phyloP scores from a whole-genome alignment of 2,888 invertebrate genomes.

The Dynastes hyllus region DNA sequence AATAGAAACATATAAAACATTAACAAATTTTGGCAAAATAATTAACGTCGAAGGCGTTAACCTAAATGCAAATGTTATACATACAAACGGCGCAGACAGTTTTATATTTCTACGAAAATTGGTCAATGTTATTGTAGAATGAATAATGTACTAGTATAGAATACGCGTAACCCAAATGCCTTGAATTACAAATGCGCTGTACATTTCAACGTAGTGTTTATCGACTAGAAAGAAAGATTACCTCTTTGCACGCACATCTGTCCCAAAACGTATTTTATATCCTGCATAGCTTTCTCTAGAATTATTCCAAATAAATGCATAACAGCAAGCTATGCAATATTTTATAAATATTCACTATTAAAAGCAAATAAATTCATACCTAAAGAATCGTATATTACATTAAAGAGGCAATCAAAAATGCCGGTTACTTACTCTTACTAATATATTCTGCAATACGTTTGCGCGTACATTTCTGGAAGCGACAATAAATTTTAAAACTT shows the following conservation, averaged over 20 bases:
- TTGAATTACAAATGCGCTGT: slow-evolving; percentile 29
- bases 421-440: slow-evolving; percentile 1
- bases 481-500: slow-evolving; percentile 23
- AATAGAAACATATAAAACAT: no score
- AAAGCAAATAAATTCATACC: no score
- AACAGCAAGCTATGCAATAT: not conserved
- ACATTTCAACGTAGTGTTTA: slow-evolving; percentile 24
- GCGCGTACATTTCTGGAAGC: not conserved
- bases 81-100: not conserved
- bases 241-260: not conserved
- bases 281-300: not conserved
- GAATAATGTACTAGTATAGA: not conserved
- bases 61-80: no score
- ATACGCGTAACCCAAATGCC: slow-evolving; percentile 24
- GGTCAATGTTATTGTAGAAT: slow-evolving; percentile 29
- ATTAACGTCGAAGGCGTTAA: no score
- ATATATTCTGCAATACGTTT: slow-evolving; percentile 25
- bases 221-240: slow-evolving; percentile 1
- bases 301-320: not conserved
- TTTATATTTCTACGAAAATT: slow-evolving; percentile 14
- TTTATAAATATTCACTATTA: not conserved
- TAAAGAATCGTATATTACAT: no score
- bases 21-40: no score
- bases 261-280: not conserved
- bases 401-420: no score